Evolutionary conservation across 2,113 vertebrate species (phyloP).

Genomic region (Columba janthina): DNA sequence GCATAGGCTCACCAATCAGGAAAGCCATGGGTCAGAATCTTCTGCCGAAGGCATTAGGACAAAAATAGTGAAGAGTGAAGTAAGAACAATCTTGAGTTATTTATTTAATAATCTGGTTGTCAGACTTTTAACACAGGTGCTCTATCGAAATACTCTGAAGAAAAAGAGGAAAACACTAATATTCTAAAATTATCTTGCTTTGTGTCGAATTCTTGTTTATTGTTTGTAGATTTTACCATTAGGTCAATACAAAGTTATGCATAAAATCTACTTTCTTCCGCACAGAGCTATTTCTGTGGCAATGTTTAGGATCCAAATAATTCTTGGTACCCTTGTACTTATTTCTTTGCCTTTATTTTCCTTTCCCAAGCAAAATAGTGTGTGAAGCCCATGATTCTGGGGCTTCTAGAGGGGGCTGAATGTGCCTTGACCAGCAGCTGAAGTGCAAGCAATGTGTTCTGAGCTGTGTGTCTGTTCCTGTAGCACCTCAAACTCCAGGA

Average conservation of each 20-base stretch:
- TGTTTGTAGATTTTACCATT: neutral
- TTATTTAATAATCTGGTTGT: neutral
- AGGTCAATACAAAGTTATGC: neutral
- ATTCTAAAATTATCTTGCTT: neutral
- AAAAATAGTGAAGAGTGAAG: neutral
- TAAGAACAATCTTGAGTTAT: neutral
- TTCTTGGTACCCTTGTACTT: neutral
- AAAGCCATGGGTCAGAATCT: neutral
- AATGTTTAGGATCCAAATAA: neutral
- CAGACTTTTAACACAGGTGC: neutral
- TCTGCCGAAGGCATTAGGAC: neutral
- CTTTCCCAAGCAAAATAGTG: neutral
- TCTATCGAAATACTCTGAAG: neutral
- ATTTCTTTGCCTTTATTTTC: neutral
- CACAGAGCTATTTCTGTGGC: neutral
- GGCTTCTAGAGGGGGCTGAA: neutral
- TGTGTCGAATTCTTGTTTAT: neutral
- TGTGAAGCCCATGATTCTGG: neutral
- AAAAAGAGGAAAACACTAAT: neutral
- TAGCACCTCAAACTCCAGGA: neutral
- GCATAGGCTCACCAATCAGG: neutral
- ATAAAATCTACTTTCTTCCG: neutral
- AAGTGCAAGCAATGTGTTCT: fast-evolving
- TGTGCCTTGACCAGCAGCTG: neutral
- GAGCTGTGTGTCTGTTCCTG: neutral